phyloP scores from a whole-genome alignment of 1,140 invertebrate species.

The Planococcus citri region DNA sequence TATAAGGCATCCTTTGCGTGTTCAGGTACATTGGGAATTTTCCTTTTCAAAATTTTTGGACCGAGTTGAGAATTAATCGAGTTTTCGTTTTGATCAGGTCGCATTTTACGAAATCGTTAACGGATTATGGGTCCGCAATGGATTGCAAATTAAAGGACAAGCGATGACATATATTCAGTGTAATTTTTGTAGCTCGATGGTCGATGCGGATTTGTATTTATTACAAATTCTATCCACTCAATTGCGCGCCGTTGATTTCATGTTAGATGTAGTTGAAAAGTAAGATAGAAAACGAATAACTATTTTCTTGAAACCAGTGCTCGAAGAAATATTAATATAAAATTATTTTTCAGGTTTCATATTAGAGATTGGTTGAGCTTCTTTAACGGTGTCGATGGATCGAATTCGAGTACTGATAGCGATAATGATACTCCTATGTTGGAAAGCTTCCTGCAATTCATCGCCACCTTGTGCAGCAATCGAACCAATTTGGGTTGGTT shows the following conservation, averaged over 20 bases:
- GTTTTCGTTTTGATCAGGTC: slow-evolving; percentile 47
- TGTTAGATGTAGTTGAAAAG: slow-evolving; percentile 79
- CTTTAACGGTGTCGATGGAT: slow-evolving; percentile 31
- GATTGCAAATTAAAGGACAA: slow-evolving; percentile 92
- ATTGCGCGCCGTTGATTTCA: slow-evolving; percentile 69
- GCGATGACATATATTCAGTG: slow-evolving; percentile 98
- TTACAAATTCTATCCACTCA: slow-evolving; percentile 84
- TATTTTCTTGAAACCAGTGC: no score
- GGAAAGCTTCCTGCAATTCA: slow-evolving; percentile 80
- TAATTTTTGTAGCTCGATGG: slow-evolving; percentile 97
- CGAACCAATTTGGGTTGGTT: slow-evolving; percentile 71
- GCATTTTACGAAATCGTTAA: slow-evolving; percentile 88
- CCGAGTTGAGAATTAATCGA: not conserved
- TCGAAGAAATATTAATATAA: no score
- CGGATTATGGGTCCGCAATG: slow-evolving; percentile 91
- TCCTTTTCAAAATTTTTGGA: not conserved
- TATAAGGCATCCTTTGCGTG: slow-evolving; percentile 42
- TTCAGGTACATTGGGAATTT: no score
- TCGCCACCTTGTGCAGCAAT: slow-evolving; percentile 79
- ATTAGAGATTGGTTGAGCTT: slow-evolving; percentile 74
- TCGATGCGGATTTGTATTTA: slow-evolving; percentile 90
- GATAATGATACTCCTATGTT: slow-evolving; percentile 80
- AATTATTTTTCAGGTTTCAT: slow-evolving; percentile 62
- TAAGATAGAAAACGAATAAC: slow-evolving; percentile 42
- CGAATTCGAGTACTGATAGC: not conserved